Conservation (phyloP, 2,113 vertebrate species). For the Todiramphus chloris region DNA sequence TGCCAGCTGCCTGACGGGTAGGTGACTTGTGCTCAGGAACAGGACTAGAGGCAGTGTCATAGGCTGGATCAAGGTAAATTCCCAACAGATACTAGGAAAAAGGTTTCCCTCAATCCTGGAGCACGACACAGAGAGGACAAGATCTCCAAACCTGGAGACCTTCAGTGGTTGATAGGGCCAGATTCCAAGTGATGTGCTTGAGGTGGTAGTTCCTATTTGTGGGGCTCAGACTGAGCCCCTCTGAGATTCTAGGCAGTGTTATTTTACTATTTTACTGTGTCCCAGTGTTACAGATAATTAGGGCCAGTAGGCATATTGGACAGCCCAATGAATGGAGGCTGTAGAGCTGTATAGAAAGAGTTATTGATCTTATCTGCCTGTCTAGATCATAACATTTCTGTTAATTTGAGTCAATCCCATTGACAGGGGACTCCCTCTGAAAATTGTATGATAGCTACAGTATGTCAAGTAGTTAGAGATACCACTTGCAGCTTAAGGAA, state of each 20-base stretch:
- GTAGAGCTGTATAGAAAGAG: neutral
- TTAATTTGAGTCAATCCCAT: neutral
- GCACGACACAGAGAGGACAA: neutral
- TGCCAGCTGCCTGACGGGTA: neutral
- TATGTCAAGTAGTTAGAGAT: neutral
- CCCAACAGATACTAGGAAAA: neutral
- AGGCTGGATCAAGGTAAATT: neutral
- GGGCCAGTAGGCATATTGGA: neutral
- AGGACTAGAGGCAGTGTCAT: neutral
- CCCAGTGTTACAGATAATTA: neutral
- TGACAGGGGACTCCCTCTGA: neutral
- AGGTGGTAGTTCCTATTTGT: neutral
- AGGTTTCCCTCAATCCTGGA: neutral
- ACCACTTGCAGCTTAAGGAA: neutral
- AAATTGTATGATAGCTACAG: neutral
- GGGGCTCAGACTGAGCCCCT: neutral
- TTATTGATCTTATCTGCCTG: fast-evolving
- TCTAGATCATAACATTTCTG: neutral
- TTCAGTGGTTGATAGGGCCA: neutral
- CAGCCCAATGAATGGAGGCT: neutral
- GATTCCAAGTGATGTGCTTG: neutral
- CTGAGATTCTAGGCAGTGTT: neutral
- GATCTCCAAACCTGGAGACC: neutral
- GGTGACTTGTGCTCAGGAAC: neutral
- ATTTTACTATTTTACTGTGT: neutral